phyloP scores from a whole-genome alignment of 2,797 vertebrate species.

The Bucorvus abyssinicus region DNA sequence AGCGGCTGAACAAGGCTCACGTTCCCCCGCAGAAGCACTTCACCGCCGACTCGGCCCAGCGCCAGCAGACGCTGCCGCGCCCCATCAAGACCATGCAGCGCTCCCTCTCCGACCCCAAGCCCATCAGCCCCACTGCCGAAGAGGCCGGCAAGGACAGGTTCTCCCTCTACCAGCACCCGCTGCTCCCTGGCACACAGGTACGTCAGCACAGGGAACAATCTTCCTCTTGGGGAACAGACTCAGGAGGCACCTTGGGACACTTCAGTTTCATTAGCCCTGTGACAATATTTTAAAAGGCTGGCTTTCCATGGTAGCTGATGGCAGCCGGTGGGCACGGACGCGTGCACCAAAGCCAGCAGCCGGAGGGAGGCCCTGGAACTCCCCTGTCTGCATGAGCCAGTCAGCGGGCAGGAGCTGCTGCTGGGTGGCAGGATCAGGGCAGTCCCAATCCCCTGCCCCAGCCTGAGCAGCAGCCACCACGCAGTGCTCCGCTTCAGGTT shows the following conservation, averaged over 20 bases:
- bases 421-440: not conserved
- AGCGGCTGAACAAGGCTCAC: conserved; percentile 97
- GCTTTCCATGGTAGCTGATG: not conserved
- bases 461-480: accelerated
- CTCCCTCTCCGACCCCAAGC: conserved; percentile 98
- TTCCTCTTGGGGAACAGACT: not conserved
- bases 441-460: not conserved
- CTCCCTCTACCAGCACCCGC: conserved; percentile 92
- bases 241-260: not conserved
- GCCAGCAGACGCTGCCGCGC: conserved; percentile 92
- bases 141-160: conserved; percentile 92
- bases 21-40: conserved; percentile 98
- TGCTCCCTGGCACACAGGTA: conserved; percentile 93
- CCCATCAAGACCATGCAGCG: conserved; percentile 98
- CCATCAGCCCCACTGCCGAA: conserved; percentile 97
- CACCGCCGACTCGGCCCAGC: conserved; percentile 86
- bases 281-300: conserved; percentile 34
- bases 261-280: not conserved
- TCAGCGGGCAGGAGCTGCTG: not conserved
- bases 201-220: not conserved
- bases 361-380: not conserved
- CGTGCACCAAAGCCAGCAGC: not conserved
- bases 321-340: not conserved
- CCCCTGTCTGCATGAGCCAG: not conserved
- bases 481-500: accelerated